Evolutionary conservation across 2,888 invertebrate genomes (phyloP).

Genomic region (Cotesia congregata): DNA sequence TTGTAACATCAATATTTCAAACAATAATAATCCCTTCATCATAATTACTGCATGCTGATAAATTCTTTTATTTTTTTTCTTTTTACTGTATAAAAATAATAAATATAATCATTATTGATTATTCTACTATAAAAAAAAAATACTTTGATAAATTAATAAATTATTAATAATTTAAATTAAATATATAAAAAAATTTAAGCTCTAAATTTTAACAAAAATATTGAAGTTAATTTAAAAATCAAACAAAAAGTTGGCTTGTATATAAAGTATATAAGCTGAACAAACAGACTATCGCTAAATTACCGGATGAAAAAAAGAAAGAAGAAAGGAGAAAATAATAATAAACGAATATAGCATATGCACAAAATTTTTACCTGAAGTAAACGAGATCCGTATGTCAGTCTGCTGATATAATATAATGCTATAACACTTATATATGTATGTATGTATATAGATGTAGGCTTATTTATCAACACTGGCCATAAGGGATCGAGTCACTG

Average conservation of each 20-base stretch:
- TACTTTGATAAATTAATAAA: too few relatives aligned
- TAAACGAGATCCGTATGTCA: neutral
- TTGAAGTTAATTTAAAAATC: too few relatives aligned
- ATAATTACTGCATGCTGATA: constrained; percentile 52
- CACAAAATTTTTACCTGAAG: neutral
- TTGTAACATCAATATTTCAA: constrained; percentile 1
- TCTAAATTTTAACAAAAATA: too few relatives aligned
- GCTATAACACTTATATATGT: neutral
- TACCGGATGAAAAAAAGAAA: neutral
- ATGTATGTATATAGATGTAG: neutral
- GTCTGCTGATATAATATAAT: neutral
- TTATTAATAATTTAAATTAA: too few relatives aligned
- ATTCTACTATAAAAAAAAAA: too few relatives aligned
- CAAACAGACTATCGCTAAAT: too few relatives aligned
- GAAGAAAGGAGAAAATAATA: constrained; percentile 17
- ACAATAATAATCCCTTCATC: constrained; percentile 47
- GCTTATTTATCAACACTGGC: neutral
- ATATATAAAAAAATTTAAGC: too few relatives aligned
- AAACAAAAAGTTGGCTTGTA: too few relatives aligned
- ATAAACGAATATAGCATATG: constrained; percentile 1
- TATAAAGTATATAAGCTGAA: too few relatives aligned
- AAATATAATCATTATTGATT: neutral
- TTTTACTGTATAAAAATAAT: constrained; percentile 15
- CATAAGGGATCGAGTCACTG: neutral
- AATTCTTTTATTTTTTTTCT: neutral